Evolutionary conservation across 2,888 invertebrate species (phyloP), one percentile per base, ranked within the genome.

Genomic region (Elegia similella): DNA sequence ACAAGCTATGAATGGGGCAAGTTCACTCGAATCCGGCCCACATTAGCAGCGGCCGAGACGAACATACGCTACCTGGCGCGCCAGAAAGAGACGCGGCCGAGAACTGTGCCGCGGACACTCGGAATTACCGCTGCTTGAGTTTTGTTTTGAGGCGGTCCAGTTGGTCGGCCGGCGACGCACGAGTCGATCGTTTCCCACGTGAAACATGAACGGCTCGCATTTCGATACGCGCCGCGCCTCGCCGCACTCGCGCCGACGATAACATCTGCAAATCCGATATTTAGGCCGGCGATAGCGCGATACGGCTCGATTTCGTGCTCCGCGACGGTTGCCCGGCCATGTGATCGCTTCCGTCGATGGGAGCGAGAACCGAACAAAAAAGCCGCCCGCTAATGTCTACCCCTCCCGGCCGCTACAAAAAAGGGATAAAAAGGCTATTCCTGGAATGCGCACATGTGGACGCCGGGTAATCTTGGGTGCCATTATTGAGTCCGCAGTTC

Each of bases 381-480:
- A 83, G 78, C 77, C 77, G 78, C 76, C 78, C 76, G 84, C 84
- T 84, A 80, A 86, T 87, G 87, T 85, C 83, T 84, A 82, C 82
- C 84, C 82, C 78, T 84, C 78, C 75, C 80, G 82, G 75, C 66
- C 70, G 78, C 71, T 73, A 84, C 82, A 83, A 84, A 86, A 86
- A 87, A 87, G 83, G 84, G 81, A 86, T 84, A 88, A 86, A 86
- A 84, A 79, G 82, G 76, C 78, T 82, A 86, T 86, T 88, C 86
- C 78, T 85, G 90, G 89, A 89, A 90, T 86, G 89, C 84, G 76
- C 89, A 89, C 86, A 86, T 86, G 86, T 83, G 83, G 84, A 81
- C 75, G 82, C 76, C 75, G 85, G 83, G 76, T 84, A 82, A 83
- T 73, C 72, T 82, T 74, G 82, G 82, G 74, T 73, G 84, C 77